Percentiles rank a stretch among this genome's conserved stretches.
Evolutionary conservation across 2,888 invertebrate genomes (phyloP).

Genomic region (Therioaphis trifolii): DNA sequence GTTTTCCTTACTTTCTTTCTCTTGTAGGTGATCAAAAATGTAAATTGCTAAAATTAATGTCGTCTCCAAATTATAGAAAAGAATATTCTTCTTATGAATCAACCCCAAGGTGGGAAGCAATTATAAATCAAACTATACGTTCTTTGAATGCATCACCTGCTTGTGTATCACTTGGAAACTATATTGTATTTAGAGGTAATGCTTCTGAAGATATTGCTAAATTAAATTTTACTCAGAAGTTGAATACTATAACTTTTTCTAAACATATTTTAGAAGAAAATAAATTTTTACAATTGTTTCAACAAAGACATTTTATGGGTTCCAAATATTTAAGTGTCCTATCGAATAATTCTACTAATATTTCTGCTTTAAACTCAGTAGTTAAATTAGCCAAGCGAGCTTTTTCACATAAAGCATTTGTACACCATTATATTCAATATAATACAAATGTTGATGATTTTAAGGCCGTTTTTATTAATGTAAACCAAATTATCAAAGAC

Average conservation of each 20-base stretch:
- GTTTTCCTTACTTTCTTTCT: conserved; percentile 44
- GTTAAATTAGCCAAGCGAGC: conserved; percentile 54
- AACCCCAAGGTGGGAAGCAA: conserved; percentile 55
- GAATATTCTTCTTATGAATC: conserved; percentile 59
- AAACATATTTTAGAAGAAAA: conserved; percentile 25
- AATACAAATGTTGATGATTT: conserved; percentile 53
- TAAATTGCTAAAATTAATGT: conserved; percentile 40
- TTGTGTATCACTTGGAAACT: conserved; percentile 43
- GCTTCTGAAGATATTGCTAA: neutral
- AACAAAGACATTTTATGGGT: conserved; percentile 51
- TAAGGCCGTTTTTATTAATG: conserved; percentile 44
- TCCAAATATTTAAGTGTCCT: conserved; percentile 56
- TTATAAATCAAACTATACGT: conserved; percentile 56
- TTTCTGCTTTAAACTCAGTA: conserved; percentile 38
- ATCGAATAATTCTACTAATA: conserved; percentile 47
- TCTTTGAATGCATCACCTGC: conserved; percentile 14
- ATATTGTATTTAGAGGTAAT: conserved; percentile 44
- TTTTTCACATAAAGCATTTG: conserved; percentile 57
- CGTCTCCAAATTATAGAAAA: conserved; percentile 55
- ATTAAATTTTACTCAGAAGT: conserved; percentile 35
- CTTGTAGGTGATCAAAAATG: conserved; percentile 38
- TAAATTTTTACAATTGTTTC: conserved; percentile 33
- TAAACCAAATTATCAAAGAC: conserved; percentile 52
- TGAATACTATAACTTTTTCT: conserved; percentile 37
- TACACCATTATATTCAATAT: conserved; percentile 55